Evolutionary conservation across 64 coral and sea anemone genomes (phyloP), one percentile per base, ranked within the genome.

Genomic region (Dendrophyllia cribrosa): DNA sequence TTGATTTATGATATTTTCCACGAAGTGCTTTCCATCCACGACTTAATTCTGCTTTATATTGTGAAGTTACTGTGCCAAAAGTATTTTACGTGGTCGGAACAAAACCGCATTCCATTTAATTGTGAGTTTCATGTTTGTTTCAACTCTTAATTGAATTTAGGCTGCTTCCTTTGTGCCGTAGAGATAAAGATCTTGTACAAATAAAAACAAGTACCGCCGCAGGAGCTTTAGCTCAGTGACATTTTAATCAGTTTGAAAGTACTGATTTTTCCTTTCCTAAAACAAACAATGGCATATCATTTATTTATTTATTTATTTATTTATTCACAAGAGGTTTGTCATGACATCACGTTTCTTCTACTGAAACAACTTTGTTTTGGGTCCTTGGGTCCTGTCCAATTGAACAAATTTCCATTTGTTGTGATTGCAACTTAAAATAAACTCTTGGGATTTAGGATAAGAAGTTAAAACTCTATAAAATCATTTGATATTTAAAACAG

Each of bases 61-160:
- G 58, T 8, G 25, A 34, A 63, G 12, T 47, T 12, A n/a, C 22
- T 24, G 6, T 58, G 26, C 5, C 14, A 43, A 44, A 77, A 19
- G 50, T 47, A 49, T 16, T 75, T 19, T 6, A 17, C 3, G 6
- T 7, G 72, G 8, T 14, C 53, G 48, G 21, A 77, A 50, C 59
- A 60, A 55, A 79, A 79, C 17, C 58, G 34, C 78, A 65, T 51
- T 64, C 45, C 60, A 50, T 68, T 68, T 4, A 68, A 19, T 84
- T 84, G 62, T 12, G 7, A 8, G 20, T 80, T 84, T 84, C 61
- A 14, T 84, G 62, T 65, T 51, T 67, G 61, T 84, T 84, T 84
- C 43, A 51, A 49, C 20, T 65, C 19, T 49, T 84, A 67, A 83
- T 84, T 66, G 60, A 84, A 77, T 77, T 53, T 74, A 23, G 50